Evolutionary conservation across 1,140 invertebrate species (phyloP), one percentile per base, ranked within the genome.

Genomic region (Anastrepha obliqua): DNA sequence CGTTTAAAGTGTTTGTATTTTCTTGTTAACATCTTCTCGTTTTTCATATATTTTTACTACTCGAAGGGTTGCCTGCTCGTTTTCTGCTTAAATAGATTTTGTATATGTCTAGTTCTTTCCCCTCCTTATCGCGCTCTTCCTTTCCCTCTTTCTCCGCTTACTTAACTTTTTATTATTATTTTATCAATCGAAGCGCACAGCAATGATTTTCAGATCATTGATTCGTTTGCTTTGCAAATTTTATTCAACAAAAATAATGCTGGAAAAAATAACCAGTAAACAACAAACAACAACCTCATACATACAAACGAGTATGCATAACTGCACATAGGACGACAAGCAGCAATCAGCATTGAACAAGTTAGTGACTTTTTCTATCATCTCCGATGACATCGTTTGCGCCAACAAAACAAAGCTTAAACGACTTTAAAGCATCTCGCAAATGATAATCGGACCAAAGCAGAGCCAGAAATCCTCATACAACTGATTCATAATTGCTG

Each of bases 131-230:
- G 9, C n/a, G 5, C 55, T 58, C 6, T 42, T 29, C n/a, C n/a
- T 55, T 51, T 20, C 47, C 47, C 55, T 20, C 47, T 20, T 81
- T 81, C n/a, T 15, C 3, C 64, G 7, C 51, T 0, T 2, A 55
- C 51, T 55, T 1, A 6, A 6, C 51, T 55, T 81, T 81, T 81
- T 81, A 81, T 81, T 81, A 55, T 81, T 20, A 20, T 81, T 55
- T 55, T 81, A 81, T 55, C 74, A 81, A 81, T 42, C 74, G n/a
- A 81, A 81, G 74, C 74, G 74, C 74, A 81, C 51, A 81, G 47
- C 74, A 58, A 81, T 81, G 47, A 81, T 81, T 81, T 81, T 81
- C 47, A 55, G 74, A 81, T 81, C 74, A 81, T 81, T 81, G 74
- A 81, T 81, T 81, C 74, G 74, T 81, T 81, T 55, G 74, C 74